These are phyloP conservation scores for Menura novaehollandiae DNA, from an alignment of 2,113 vertebrate genomes.

Conservation along the genomic window DNA sequence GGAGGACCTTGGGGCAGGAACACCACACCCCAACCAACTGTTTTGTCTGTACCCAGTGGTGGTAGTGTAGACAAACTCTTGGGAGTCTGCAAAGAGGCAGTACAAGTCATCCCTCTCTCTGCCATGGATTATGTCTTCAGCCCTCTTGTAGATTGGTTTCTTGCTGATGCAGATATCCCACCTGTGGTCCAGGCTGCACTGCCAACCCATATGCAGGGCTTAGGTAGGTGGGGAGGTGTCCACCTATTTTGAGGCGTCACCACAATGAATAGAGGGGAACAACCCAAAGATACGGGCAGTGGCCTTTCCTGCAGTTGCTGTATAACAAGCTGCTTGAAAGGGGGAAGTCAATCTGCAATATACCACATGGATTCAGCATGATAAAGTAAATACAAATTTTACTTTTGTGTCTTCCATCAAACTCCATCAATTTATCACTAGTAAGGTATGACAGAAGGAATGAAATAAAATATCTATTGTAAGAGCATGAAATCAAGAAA, in stretches of 20 bases:
- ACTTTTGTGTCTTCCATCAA: not conserved
- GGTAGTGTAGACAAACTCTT: no score
- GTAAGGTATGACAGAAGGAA: not conserved
- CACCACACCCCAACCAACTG: fast-evolving
- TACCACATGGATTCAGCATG: not conserved
- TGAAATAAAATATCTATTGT: not conserved
- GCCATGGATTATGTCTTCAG: not conserved
- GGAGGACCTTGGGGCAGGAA: not conserved
- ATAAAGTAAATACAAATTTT: not conserved
- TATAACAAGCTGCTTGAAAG: not conserved
- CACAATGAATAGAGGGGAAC: not conserved
- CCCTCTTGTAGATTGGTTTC: not conserved
- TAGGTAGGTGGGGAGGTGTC: not conserved
- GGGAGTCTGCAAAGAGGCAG: no score
- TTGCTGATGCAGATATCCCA: not conserved
- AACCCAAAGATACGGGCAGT: not conserved
- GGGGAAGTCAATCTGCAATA: not conserved
- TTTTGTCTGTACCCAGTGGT: not conserved
- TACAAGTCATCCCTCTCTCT: not conserved
- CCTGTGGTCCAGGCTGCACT: not conserved
- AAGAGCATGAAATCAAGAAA: not conserved
- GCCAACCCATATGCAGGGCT: not conserved
- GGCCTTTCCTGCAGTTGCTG: not conserved
- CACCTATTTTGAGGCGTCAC: not conserved
- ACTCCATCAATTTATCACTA: not conserved